Base-by-base conservation (phyloP, 2,888 invertebrate species). In the Taphrorychus bicolor region DNA sequence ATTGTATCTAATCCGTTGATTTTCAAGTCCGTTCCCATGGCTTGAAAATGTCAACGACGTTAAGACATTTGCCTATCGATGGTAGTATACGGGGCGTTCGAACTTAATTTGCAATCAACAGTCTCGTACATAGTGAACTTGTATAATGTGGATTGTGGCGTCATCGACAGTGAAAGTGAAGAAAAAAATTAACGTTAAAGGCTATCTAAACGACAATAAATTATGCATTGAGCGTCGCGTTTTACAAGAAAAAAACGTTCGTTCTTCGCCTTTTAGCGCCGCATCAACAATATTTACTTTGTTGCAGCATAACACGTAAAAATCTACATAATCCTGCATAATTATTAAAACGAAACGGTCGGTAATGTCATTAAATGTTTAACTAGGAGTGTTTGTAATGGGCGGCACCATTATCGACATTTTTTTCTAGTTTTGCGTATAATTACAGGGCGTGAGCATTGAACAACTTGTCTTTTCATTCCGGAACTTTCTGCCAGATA, bases 11-110 rank as follows among this genome's bases (percentile, higher is more conserved):
- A 58, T 62, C 62, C 58, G 53, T n/a, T 53, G 62, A 67, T 67
- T 67, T 61, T 62, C 61, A 69, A 69, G 45, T 69, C 53, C 68
- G 68, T 69, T 69, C 68, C 68, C 68, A 69, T 64, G 68, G 64
- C 60, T 64, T 60, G 24, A 51, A 69, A 69, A 69, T 69, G 68
- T 69, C 69, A 69, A 65, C 69, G 65, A 16, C 52, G 65, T 61
- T 65, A 9, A 58, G 69, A 65, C 56, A 64, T 60, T 54, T 52
- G 58, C 64, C 69, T 56, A 48, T 60, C 56, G 61, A 45, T 45
- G 11, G 11, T 16, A 14, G 41, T 61, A 17, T 56, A 66, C 61
- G 58, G 61, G 60, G 61, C 61, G 66, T 61, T 62, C 32, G 45
- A 2, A 7, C 9, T 32, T 32, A n/a, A n/a, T n/a, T n/a, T n/a